Evolutionary conservation across 2,113 vertebrate species (phyloP).

Genomic region (Brevimyrus niger): DNA sequence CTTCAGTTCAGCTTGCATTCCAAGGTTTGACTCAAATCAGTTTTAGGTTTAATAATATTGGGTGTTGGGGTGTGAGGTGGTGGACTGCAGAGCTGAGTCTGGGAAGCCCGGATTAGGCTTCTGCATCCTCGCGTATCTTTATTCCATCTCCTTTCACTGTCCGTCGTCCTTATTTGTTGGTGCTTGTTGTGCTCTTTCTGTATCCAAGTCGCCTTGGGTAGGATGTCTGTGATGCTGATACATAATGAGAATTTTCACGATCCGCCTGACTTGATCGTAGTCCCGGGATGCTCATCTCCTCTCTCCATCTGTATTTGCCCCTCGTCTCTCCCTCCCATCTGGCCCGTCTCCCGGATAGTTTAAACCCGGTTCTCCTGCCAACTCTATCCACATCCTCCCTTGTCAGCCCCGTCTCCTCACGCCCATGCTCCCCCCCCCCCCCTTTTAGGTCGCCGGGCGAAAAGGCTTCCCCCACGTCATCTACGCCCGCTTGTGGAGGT

Average conservation of each 20-base stretch:
- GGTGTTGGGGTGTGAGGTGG: neutral
- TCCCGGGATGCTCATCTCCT: neutral
- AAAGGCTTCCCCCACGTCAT: slow-evolving; percentile 73
- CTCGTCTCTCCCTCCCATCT: neutral
- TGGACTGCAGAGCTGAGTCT: neutral
- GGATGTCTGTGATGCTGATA: neutral
- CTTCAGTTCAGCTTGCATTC: neutral
- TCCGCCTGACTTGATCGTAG: neutral
- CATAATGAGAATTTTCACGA: neutral
- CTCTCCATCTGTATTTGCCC: neutral
- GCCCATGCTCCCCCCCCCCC: neutral
- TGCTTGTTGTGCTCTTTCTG: neutral
- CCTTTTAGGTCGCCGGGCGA: slow-evolving; percentile 65
- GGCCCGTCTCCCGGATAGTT: neutral
- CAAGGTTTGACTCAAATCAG: neutral
- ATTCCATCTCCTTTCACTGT: neutral
- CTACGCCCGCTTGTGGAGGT: slow-evolving; percentile 69
- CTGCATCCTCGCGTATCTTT: neutral
- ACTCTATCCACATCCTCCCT: neutral
- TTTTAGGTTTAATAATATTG: neutral
- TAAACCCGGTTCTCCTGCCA: neutral
- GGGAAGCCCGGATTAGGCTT: neutral
- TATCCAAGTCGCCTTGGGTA: neutral
- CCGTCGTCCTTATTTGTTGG: neutral
- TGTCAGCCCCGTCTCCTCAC: no score